Percentiles rank a stretch among this genome's conserved stretches.
phyloP scores from a whole-genome alignment of 2,113 vertebrate genomes.

The Mola mola region DNA sequence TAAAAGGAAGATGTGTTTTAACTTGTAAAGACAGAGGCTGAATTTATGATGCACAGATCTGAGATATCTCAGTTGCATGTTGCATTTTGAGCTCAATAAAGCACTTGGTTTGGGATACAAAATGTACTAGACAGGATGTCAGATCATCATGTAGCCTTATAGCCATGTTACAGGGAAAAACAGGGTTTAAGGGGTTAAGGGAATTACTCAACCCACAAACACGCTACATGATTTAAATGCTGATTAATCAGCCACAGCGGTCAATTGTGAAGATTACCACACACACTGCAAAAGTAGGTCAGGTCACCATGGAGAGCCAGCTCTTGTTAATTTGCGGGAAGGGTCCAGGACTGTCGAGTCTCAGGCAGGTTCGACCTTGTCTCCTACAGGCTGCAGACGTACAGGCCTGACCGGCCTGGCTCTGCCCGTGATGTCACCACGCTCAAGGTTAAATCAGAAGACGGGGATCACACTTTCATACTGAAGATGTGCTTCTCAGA shows the following conservation, averaged over 20 bases:
- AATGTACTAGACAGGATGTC: no score
- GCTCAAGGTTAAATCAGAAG: constrained; percentile 89
- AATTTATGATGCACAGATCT: no score
- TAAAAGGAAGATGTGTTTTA: background rate
- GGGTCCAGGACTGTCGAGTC: no score
- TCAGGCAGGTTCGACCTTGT: no score
- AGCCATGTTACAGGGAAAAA: background rate
- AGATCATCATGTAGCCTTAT: no score
- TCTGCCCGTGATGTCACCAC: constrained; percentile 51
- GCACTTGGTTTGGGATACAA: no score
- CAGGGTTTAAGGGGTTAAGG: constrained; percentile 10
- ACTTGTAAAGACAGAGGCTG: no score
- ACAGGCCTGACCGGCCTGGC: background rate
- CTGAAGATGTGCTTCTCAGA: constrained; percentile 84
- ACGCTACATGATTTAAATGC: constrained; percentile 17
- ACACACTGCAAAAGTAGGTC: constrained; percentile 38
- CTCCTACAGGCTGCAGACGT: constrained; percentile 34
- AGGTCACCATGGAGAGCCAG: constrained; percentile 5
- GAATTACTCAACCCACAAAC: constrained; percentile 1
- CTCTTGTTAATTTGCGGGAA: no score
- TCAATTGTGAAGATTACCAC: constrained; percentile 33
- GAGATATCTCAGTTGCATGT: no score
- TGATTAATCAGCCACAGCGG: constrained; percentile 16
- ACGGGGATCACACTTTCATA: constrained; percentile 80
- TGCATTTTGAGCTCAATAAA: no score